Evolutionary conservation across 2,797 vertebrate genomes (phyloP).

Genomic region (Phataginus tricuspis): DNA sequence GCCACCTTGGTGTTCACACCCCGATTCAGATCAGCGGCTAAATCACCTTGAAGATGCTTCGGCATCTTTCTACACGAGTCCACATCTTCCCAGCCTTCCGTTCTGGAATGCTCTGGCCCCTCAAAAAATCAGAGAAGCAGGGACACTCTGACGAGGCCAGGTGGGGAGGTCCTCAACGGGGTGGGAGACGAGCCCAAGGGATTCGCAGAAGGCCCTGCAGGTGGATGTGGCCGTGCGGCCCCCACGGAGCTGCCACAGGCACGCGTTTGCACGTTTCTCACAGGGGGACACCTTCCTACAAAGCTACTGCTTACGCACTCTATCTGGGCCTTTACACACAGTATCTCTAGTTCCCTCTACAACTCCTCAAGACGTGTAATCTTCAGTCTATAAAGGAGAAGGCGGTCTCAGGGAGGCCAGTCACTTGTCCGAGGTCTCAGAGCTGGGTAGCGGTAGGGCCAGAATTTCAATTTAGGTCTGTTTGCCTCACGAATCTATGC

Average conservation of each 20-base stretch:
- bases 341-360: not conserved
- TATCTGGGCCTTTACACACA: not conserved
- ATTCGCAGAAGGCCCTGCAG: not conserved
- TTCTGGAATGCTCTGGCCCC: not conserved
- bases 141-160: not conserved
- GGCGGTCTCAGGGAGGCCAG: not conserved
- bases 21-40: not conserved
- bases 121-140: not conserved
- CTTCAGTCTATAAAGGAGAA: not conserved
- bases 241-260: accelerated
- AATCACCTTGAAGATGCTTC: too few relatives aligned
- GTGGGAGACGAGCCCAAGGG: not conserved
- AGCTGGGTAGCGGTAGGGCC: not conserved
- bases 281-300: not conserved
- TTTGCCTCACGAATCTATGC: not conserved
- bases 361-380: not conserved
- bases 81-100: not conserved
- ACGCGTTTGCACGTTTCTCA: too few relatives aligned
- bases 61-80: not conserved
- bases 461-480: not conserved
- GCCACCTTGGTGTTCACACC: not conserved
- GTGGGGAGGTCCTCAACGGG: not conserved
- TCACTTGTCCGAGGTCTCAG: not conserved
- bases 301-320: accelerated
- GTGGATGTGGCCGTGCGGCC: not conserved